Evolutionary conservation across 2,888 invertebrate species (phyloP).

Genomic region (Drosophila merina): DNA sequence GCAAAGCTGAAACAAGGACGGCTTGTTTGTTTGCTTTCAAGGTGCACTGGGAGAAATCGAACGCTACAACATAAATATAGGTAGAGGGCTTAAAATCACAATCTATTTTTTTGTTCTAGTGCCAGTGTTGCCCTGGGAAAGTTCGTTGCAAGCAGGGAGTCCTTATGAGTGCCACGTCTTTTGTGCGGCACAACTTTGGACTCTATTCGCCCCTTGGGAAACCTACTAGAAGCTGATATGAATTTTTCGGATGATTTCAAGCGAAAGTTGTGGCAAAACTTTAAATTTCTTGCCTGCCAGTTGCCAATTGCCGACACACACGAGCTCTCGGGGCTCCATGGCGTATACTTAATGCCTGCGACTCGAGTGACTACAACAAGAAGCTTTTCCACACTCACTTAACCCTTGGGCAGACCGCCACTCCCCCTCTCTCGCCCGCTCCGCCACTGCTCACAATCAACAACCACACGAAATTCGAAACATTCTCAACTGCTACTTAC

Average conservation of each 20-base stretch:
- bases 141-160: conserved; percentile 29
- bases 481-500: conserved; percentile 73
- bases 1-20: conserved; percentile 36
- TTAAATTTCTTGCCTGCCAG: conserved; percentile 22
- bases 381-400: conserved; percentile 63
- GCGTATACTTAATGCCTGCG: conserved; percentile 65
- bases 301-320: conserved; percentile 27
- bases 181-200: conserved; percentile 35
- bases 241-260: conserved; percentile 30
- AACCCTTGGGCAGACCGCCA: conserved; percentile 11
- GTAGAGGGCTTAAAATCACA: neutral
- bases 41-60: neutral
- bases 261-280: conserved; percentile 28
- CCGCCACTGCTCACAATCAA: conserved; percentile 27
- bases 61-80: neutral
- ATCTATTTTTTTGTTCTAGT: neutral
- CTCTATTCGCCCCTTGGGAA: conserved; percentile 14
- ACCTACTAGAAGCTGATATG: conserved; percentile 16
- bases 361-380: conserved; percentile 56
- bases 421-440: no score
- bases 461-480: conserved; percentile 75
- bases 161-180: conserved; percentile 39
- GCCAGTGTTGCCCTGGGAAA: neutral
- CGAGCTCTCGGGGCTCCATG: conserved; percentile 29
- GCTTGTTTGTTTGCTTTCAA: conserved; percentile 13